Evolutionary conservation across 2,888 invertebrate genomes (phyloP).

Genomic region (Perithous albicinctus): DNA sequence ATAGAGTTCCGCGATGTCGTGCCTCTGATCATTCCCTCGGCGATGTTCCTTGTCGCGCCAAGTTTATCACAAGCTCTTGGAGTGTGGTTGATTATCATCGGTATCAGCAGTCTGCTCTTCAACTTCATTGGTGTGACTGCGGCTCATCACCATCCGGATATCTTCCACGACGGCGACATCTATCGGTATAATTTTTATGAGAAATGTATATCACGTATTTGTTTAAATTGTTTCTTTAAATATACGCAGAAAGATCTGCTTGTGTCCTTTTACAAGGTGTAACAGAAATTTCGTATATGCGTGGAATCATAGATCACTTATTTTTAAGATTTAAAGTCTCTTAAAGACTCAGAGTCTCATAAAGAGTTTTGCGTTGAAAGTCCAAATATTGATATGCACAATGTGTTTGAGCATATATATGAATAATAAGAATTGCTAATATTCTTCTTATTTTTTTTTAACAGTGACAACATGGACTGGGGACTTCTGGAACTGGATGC

Average conservation of each 20-base stretch:
- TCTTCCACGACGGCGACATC: slow-evolving; percentile 92
- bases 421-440: too few species aligned
- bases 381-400: too few species aligned
- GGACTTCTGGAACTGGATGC: slow-evolving; percentile 92
- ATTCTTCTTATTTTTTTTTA: neutral
- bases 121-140: slow-evolving; percentile 89
- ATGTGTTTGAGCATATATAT: too few species aligned
- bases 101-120: slow-evolving; percentile 88
- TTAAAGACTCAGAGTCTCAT: too few species aligned
- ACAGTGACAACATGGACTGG: slow-evolving; percentile 89
- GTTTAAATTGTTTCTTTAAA: neutral
- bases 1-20: slow-evolving; percentile 77
- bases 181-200: slow-evolving; percentile 85
- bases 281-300: too few species aligned
- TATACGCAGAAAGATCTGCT: slow-evolving; percentile 1
- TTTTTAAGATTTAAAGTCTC: too few species aligned
- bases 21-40: slow-evolving; percentile 84
- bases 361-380: too few species aligned
- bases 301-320: too few species aligned
- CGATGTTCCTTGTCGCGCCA: slow-evolving; percentile 83
- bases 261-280: too few species aligned
- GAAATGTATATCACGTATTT: neutral
- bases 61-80: slow-evolving; percentile 82
- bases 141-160: slow-evolving; percentile 92
- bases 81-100: slow-evolving; percentile 87